Evolutionary conservation across 1,140 invertebrate species (phyloP).

Genomic region (Ostrea denselamellosa): DNA sequence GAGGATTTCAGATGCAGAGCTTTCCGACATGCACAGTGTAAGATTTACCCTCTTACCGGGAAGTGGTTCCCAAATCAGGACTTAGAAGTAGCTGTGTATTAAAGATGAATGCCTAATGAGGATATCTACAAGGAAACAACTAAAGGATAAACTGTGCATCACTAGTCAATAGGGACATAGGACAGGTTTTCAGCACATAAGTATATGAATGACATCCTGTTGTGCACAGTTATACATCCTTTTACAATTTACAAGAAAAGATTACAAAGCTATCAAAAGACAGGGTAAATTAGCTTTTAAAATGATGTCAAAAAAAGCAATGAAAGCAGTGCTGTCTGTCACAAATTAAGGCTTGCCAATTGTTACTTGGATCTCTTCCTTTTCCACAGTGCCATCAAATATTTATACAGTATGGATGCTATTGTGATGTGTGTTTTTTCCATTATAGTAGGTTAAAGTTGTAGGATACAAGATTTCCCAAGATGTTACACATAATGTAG

Average conservation of each 20-base stretch:
- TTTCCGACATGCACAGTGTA: neutral
- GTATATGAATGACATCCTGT: constrained; percentile 24
- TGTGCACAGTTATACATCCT: constrained; percentile 19
- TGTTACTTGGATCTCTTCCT: neutral
- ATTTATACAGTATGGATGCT: neutral
- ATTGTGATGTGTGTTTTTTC: neutral
- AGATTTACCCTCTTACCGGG: neutral
- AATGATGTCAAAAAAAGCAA: too few relatives aligned
- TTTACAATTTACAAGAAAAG: constrained; percentile 10
- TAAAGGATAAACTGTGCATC: neutral
- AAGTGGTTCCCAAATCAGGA: neutral
- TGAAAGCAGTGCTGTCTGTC: neutral
- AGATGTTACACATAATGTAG: neutral
- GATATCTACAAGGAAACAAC: constrained; percentile 16
- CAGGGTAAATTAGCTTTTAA: too few relatives aligned
- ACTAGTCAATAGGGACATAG: neutral
- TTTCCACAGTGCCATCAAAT: neutral
- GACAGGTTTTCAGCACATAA: neutral
- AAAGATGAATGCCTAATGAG: neutral
- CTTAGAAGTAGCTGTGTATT: neutral
- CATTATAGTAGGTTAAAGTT: neutral
- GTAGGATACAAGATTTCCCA: neutral
- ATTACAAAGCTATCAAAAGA: neutral
- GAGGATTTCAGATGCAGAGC: neutral
- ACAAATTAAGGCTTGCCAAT: neutral